Base-by-base conservation (phyloP, 2,888 invertebrate genomes). In the Hirtodrosophila duncani region DNA sequence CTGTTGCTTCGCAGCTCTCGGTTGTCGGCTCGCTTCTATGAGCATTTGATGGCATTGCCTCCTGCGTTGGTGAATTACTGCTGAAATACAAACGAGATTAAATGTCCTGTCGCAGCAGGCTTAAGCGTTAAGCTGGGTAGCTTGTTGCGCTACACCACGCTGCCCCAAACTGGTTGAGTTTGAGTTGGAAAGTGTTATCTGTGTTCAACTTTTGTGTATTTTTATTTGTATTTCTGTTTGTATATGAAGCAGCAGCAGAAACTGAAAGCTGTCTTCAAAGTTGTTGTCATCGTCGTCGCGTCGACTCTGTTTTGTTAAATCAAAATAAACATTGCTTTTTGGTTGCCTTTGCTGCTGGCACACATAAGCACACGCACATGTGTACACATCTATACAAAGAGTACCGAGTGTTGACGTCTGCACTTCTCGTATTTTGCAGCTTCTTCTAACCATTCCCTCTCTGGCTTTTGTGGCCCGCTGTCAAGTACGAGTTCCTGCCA, bases 81-180 rank as follows among this genome's bases (percentile, higher is more conserved):
- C n/a, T n/a, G n/a, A n/a, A 75, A 74, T 81, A 70, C 75, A 79
- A n/a, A 63, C 64, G 49, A 70, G 81, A 75, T 75, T 81, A 81
- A 75, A 75, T 81, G 81, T 75, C 75, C 75, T 75, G 75, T 79
- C 81, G 75, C 79, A 81, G 67, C 61, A 63, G 75, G 67, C 80
- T 75, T 81, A 58, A 39, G 58, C 67, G 60, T 49, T 75, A 74
- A 75, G 79, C 80, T 30, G 29, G 50, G 43, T 48, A 60, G 67
- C 67, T 81, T 69, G 62, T 62, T 67, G 36, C 63, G 41, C 39
- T 34, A 46, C 46, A 67, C 29, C 20, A 24, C 30, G 38, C 21
- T n/a, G 10, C 10, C 39, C 26, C 46, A 37, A 9, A 9, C 24
- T 34, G 16, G 17, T 20, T 48, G 14, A 17, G 26, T 10, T 26